A percentile compares a stretch with the other conserved stretches of the same genome.
These are phyloP conservation scores for Temnothorax unifasciatus DNA, from an alignment of 2,888 invertebrate species.

Conservation along the genomic window DNA sequence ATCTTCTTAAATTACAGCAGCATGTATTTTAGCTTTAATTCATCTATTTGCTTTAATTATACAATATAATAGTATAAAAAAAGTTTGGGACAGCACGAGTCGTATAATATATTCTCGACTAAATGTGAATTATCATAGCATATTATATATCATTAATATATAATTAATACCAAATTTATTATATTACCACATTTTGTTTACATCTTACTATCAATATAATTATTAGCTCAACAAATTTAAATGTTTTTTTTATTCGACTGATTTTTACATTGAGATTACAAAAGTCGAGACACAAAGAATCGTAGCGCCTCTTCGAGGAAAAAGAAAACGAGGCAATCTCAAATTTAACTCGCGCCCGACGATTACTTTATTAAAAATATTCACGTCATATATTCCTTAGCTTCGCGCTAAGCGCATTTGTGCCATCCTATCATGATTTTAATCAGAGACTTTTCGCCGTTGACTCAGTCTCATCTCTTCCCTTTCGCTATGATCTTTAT, in stretches of 20 bases:
- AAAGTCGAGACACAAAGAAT: background rate
- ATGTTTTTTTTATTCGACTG: background rate
- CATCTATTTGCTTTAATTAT: background rate
- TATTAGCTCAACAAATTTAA: background rate
- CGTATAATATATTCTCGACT: background rate
- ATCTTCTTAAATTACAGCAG: too few relatives aligned
- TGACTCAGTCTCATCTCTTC: conserved; percentile 75
- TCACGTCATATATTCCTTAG: conserved; percentile 42
- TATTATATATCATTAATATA: background rate
- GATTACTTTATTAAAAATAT: conserved; percentile 59
- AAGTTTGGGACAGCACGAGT: background rate
- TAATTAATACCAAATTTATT: background rate
- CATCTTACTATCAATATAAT: background rate
- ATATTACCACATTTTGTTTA: background rate
- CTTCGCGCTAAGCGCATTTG: conserved; percentile 5
- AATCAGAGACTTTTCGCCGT: conserved; percentile 75
- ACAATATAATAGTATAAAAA: background rate
- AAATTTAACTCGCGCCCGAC: background rate
- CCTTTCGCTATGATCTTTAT: conserved; percentile 52
- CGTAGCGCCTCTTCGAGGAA: background rate
- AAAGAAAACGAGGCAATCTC: background rate
- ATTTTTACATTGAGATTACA: background rate
- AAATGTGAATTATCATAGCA: background rate
- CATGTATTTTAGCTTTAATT: too few relatives aligned
- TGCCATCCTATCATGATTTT: conserved; percentile 66